Conservation (phyloP, 2,888 invertebrate genomes). For the Toxonevra muliebris region DNA sequence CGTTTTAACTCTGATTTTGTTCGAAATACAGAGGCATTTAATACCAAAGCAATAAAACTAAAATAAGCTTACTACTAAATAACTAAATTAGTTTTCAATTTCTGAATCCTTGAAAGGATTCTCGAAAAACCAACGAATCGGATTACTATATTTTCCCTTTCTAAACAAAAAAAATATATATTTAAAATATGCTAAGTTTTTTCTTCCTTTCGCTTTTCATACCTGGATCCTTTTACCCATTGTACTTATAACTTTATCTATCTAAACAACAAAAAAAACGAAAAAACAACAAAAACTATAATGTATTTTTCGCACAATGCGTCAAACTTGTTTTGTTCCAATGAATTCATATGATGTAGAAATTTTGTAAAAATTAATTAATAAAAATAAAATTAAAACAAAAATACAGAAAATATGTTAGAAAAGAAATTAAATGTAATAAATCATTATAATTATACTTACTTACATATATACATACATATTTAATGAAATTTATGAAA, state of each 20-base stretch:
- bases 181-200: too few relatives aligned
- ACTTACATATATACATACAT: constrained; percentile 4
- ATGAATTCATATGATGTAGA: not conserved
- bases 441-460: not conserved
- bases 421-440: too few relatives aligned
- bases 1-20: too few relatives aligned
- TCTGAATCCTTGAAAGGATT: not conserved
- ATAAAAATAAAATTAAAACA: not conserved
- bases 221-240: too few relatives aligned
- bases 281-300: not conserved
- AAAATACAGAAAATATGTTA: too few relatives aligned
- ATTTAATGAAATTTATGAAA: not conserved
- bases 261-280: not conserved
- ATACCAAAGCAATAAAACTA: constrained; percentile 48
- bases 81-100: not conserved
- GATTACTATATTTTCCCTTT: too few relatives aligned
- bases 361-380: not conserved
- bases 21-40: constrained; percentile 45
- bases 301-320: not conserved
- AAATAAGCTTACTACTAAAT: constrained; percentile 22
- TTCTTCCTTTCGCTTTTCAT: too few relatives aligned
- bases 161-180: too few relatives aligned
- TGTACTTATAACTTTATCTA: too few relatives aligned
- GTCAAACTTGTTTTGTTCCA: not conserved
- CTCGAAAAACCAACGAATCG: too few relatives aligned